Evolutionary conservation across 2,797 vertebrate species (phyloP), one percentile per base, ranked within the genome.

Genomic region (Pitangus sulphuratus): DNA sequence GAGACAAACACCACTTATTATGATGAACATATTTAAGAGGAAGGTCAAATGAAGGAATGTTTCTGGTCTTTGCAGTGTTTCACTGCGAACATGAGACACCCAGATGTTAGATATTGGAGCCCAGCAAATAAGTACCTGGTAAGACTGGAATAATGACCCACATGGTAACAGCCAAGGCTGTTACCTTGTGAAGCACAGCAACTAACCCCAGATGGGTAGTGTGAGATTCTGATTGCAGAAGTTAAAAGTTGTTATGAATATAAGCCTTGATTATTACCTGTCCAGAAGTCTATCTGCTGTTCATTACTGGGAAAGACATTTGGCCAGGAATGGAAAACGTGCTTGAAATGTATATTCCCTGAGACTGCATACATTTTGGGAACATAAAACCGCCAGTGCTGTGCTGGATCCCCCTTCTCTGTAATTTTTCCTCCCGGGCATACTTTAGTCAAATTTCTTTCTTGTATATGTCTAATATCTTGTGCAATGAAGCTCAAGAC

Each of bases 241-340:
- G 11, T 64, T 87, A 39, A 56, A 90, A 90, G 31, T 33, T 85
- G 6, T 64, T 35, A 6, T 31, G 66, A 53, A 20, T 45, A 47
- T 61, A 50, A 77, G 8, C n/a, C 39, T 77, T 25, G 11, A 70
- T 44, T 40, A 13, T n/a, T 68, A 75, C 39, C 61, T 80, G 39
- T 84, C 57, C 74, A 87, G 62, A 80, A 74, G 12, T 37, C 22
- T 58, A 65, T 28, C 14, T 92, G 14, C 22, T 54, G 7, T 28
- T 85, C 30, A 17, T 26, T 84, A 31, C 40, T 21, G 33, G 42
- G 57, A 91, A 88, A 84, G 42, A 40, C 5, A 31, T 74, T 84
- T 69, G 45, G 40, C 17, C 11, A 64, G 42, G 58, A 94, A 82
- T 35, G 15, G 60, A 87, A 94, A 90, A 69, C 81, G 39, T 89